Evolutionary conservation across 2,797 vertebrate genomes (phyloP).

Genomic region (Sebastiscus albofasciatus): DNA sequence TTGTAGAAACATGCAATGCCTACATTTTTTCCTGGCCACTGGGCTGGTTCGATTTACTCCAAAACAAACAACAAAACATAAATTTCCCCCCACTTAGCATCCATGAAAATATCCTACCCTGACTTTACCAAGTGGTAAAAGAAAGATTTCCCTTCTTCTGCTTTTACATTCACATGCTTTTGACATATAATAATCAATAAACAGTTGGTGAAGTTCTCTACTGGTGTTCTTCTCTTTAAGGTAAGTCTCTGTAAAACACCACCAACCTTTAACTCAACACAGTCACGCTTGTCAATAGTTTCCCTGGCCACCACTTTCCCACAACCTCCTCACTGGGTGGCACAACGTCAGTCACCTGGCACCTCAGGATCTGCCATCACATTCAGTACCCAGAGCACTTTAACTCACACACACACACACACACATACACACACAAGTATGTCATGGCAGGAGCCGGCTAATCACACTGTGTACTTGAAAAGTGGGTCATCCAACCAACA

Average conservation of each 20-base stretch:
- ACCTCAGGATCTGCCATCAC: constrained; percentile 26
- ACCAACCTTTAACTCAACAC: constrained; percentile 43
- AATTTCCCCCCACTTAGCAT: not conserved
- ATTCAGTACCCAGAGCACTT: constrained; percentile 36
- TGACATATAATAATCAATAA: not conserved
- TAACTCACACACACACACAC: constrained; percentile 31
- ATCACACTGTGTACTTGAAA: constrained; percentile 47
- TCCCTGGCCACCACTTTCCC: constrained; percentile 21
- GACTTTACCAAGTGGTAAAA: not conserved
- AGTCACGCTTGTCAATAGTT: constrained; percentile 34
- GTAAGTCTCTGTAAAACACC: constrained; percentile 67
- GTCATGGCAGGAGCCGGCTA: constrained; percentile 34
- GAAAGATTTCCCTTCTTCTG: not conserved
- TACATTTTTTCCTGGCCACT: too few species aligned
- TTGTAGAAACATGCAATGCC: too few species aligned
- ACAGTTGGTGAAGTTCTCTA: not conserved
- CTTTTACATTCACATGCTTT: constrained; percentile 9
- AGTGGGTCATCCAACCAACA: constrained; percentile 52
- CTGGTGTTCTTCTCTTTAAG: constrained; percentile 44
- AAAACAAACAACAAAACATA: not conserved
- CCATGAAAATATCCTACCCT: not conserved
- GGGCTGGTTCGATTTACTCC: not conserved
- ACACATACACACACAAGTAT: not conserved
- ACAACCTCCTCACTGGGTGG: constrained; percentile 14
- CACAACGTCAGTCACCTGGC: constrained; percentile 24